Percentiles rank a stretch among this genome's conserved stretches.
Conservation (phyloP, 2,888 invertebrate genomes). For the Pyralis farinalis region DNA sequence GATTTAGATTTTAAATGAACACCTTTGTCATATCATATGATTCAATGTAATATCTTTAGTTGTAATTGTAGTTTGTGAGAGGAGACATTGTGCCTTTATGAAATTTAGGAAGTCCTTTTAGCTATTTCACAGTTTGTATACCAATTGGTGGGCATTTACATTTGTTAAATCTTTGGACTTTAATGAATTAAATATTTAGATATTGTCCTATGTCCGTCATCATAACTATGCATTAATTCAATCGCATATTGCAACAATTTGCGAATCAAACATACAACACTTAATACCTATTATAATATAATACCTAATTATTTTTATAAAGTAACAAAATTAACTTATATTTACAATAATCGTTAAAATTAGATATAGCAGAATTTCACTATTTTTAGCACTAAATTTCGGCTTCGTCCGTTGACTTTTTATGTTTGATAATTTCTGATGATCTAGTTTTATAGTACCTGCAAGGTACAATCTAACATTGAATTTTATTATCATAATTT, state of each 20-base stretch:
- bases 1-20: no score
- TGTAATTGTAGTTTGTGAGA: conserved; percentile 4
- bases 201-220: conserved; percentile 64
- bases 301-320: conserved; percentile 78
- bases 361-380: conserved; percentile 72
- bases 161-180: conserved; percentile 74
- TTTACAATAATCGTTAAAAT: conserved; percentile 76
- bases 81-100: conserved; percentile 7
- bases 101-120: conserved; percentile 51
- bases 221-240: conserved; percentile 72
- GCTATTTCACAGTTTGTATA: conserved; percentile 50
- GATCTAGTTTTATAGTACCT: conserved; percentile 18
- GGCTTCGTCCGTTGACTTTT: conserved; percentile 36
- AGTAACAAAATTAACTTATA: conserved; percentile 81
- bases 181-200: conserved; percentile 48
- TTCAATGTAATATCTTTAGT: no score
- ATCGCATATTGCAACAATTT: conserved; percentile 77
- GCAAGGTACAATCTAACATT: conserved; percentile 22
- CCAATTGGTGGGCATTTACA: conserved; percentile 74
- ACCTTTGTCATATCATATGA: no score
- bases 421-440: conserved; percentile 20
- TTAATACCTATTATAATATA: conserved; percentile 76
- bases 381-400: conserved; percentile 62
- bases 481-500: conserved; percentile 18
- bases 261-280: conserved; percentile 80